phyloP scores from a whole-genome alignment of 1,140 invertebrate species.

The Colletes gigas region DNA sequence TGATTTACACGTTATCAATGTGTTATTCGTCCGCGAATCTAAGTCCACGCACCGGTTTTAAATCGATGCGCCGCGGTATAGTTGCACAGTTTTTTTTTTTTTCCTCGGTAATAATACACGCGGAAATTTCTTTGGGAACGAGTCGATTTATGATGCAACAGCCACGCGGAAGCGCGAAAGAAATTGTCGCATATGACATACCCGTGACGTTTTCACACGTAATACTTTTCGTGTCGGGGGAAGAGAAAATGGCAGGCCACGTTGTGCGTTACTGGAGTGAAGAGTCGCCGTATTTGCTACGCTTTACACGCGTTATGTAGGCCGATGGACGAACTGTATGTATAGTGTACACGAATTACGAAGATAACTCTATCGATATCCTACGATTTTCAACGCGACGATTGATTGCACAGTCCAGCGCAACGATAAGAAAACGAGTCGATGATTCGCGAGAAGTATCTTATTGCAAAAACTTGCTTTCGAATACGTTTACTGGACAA shows the following conservation, averaged over 20 bases:
- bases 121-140: neutral
- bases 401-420: too few relatives aligned
- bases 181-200: slow-evolving; percentile 29
- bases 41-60: too few relatives aligned
- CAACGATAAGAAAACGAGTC: too few relatives aligned
- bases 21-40: too few relatives aligned
- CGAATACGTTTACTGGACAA: too few relatives aligned
- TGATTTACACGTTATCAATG: too few relatives aligned
- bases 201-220: slow-evolving; percentile 35
- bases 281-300: neutral
- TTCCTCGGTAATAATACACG: neutral
- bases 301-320: neutral
- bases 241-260: neutral
- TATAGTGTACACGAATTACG: too few relatives aligned
- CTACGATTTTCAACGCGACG: too few relatives aligned
- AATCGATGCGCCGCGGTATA: too few relatives aligned
- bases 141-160: neutral
- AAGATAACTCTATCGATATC: too few relatives aligned
- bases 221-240: slow-evolving; percentile 20
- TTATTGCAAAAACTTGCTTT: too few relatives aligned
- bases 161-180: slow-evolving; percentile 24
- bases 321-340: neutral
- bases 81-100: neutral
- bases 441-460: too few relatives aligned
- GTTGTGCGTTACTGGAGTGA: neutral